A percentile compares a stretch with the other conserved stretches of the same genome.
Conservation (phyloP, 1,140 invertebrate genomes). For the Babylonia areolata region DNA sequence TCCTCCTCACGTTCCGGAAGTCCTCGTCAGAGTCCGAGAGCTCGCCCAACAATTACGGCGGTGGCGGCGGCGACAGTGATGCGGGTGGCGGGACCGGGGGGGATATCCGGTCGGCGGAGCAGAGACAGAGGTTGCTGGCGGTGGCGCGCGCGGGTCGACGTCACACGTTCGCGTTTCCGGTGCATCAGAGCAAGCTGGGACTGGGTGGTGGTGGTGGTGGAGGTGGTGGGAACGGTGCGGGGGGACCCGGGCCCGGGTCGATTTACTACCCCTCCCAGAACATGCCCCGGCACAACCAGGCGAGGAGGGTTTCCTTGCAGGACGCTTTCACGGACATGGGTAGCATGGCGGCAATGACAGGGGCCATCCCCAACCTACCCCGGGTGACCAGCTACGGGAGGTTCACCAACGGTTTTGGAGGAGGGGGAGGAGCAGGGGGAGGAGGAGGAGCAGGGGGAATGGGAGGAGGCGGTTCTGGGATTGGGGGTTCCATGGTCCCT, state of each 20-base stretch:
- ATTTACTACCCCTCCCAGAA: conserved; percentile 15
- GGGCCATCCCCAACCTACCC: conserved; percentile 26
- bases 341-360: conserved; percentile 20
- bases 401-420: no score
- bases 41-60: conserved; percentile 38
- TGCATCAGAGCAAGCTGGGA: neutral
- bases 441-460: neutral
- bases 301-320: conserved; percentile 42
- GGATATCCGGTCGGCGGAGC: conserved; percentile 8
- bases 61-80: neutral
- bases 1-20: conserved; percentile 48
- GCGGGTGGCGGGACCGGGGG: neutral
- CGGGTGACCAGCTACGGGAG: conserved; percentile 25
- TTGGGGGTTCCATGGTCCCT: neutral
- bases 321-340: conserved; percentile 36
- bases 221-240: neutral
- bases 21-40: conserved; percentile 56
- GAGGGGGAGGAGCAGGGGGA: conserved; percentile 33
- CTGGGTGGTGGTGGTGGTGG: neutral
- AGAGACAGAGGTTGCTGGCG: conserved; percentile 19
- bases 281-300: neutral
- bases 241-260: no score
- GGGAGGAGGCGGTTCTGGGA: neutral
- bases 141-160: conserved; percentile 18
- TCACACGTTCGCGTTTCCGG: neutral